Percentiles rank a stretch among this genome's conserved stretches.
Conservation (phyloP, 2,888 invertebrate genomes). For the Loripinus fragilis region DNA sequence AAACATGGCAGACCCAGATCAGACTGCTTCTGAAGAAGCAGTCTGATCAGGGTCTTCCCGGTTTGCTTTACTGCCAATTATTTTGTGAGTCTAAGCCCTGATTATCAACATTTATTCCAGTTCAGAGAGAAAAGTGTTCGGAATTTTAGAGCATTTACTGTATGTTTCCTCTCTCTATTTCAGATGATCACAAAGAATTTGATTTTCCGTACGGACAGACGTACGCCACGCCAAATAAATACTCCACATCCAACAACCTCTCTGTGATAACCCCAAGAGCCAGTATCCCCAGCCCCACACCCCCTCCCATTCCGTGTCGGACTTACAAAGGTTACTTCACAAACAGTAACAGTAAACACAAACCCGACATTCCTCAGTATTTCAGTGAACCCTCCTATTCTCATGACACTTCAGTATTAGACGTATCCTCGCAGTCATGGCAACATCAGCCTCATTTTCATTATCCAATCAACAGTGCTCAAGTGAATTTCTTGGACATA, state of each 20-base stretch:
- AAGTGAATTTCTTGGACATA: conserved; percentile 40
- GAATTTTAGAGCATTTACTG: too few species aligned
- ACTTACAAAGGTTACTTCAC: conserved; percentile 53
- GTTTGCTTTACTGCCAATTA: too few species aligned
- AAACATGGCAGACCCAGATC: too few species aligned
- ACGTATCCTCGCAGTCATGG: conserved; percentile 45
- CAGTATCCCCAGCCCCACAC: conserved; percentile 32
- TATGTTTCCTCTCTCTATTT: conserved; percentile 21
- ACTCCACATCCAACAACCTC: conserved; percentile 6
- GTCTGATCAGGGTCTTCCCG: too few species aligned
- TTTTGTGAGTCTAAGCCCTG: too few species aligned
- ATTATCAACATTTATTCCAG: too few species aligned
- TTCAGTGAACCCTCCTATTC: conserved; percentile 34
- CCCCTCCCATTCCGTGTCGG: conserved; percentile 56
- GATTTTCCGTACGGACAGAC: conserved; percentile 22
- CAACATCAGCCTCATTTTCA: conserved; percentile 46
- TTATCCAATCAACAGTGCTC: conserved; percentile 42
- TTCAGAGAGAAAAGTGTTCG: too few species aligned
- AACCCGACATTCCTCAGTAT: conserved; percentile 35
- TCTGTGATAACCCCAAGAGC: not conserved
- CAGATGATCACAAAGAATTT: conserved; percentile 58
- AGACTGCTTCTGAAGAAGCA: too few species aligned
- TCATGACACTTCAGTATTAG: conserved; percentile 34
- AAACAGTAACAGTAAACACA: conserved; percentile 39
- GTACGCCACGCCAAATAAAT: conserved; percentile 39